A percentile compares a stretch with the other conserved stretches of the same genome.
Conservation (phyloP, 1,140 invertebrate species). For the Macrobrachium rosenbergii region DNA sequence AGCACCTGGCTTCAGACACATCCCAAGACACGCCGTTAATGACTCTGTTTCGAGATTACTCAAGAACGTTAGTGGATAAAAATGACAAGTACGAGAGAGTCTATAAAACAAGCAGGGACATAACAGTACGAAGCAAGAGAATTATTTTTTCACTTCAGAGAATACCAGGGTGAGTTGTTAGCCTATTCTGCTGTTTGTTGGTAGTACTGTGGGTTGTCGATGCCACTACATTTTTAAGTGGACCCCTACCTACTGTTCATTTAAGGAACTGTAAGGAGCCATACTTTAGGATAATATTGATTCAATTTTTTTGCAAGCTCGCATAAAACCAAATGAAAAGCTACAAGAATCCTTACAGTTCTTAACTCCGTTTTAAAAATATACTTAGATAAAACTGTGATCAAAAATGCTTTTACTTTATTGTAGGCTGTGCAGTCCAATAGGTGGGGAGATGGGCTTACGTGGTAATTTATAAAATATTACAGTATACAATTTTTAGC, state of each 20-base stretch:
- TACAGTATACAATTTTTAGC: no score
- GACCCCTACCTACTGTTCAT: neutral
- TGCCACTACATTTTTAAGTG: neutral
- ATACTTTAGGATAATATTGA: no score
- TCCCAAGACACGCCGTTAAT: constrained; percentile 45
- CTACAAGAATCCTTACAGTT: no score
- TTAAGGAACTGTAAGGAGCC: no score
- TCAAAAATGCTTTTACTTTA: no score
- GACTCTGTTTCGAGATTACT: constrained; percentile 66
- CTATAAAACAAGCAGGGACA: constrained; percentile 86
- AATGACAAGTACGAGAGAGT: constrained; percentile 89
- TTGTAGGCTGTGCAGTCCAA: no score
- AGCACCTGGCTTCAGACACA: neutral
- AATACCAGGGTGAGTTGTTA: constrained; percentile 68
- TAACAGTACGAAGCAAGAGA: constrained; percentile 93
- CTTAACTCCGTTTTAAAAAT: no score
- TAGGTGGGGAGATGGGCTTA: no score
- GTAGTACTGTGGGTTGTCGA: neutral
- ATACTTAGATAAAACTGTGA: no score
- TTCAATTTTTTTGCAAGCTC: no score
- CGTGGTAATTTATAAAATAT: no score
- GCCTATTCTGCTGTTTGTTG: neutral
- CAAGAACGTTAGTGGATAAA: constrained; percentile 81
- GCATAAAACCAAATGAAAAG: no score
- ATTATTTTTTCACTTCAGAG: constrained; percentile 90